phyloP scores from a whole-genome alignment of 2,113 vertebrate species.

The Tricholaema leucomelas region DNA sequence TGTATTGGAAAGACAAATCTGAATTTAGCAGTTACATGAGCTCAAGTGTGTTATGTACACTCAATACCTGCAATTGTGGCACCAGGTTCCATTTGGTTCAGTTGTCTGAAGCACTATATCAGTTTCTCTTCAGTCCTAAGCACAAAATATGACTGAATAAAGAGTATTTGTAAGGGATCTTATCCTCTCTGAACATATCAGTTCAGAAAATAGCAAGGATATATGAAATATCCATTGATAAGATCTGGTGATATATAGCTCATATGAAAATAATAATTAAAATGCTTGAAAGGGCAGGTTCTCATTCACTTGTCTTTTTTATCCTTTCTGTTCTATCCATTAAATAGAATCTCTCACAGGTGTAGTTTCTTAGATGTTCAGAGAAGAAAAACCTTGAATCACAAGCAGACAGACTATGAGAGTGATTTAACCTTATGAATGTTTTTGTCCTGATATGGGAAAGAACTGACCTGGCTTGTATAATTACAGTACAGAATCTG shows the following conservation, averaged over 20 bases:
- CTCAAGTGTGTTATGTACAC: fast-evolving
- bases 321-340: background rate
- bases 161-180: background rate
- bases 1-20: background rate
- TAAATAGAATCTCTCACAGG: background rate
- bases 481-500: background rate
- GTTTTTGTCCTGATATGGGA: background rate
- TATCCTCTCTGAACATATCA: background rate
- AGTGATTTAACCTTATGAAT: background rate
- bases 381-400: background rate
- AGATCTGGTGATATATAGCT: background rate
- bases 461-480: background rate
- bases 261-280: conserved; percentile 10
- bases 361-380: background rate
- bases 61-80: fast-evolving
- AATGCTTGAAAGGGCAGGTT: conserved; percentile 4
- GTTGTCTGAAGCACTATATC: background rate
- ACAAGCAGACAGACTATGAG: background rate
- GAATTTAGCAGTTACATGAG: background rate
- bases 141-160: background rate
- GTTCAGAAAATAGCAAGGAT: background rate
- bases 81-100: background rate
- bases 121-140: background rate
- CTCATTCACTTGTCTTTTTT: background rate
- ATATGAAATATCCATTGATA: background rate